Evolutionary conservation across 2,113 vertebrate genomes (phyloP), one percentile per base, ranked within the genome.

Genomic region (Archilochus colubris): DNA sequence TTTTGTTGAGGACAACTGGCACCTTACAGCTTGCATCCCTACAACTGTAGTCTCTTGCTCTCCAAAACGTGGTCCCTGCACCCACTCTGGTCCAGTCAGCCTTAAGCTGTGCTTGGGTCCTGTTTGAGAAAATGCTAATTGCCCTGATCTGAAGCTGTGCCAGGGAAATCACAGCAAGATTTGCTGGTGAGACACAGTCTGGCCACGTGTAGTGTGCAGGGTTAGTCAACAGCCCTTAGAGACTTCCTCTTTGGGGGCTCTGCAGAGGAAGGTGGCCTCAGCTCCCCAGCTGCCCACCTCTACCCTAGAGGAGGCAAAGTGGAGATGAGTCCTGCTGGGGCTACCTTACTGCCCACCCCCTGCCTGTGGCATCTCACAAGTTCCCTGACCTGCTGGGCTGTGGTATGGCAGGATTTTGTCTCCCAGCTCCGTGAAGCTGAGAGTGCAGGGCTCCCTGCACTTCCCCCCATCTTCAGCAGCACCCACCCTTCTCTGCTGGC

Each of bases 321-420:
- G 8, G 64, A 54, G 7, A 66, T 33, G 25, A 28, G 62, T 17
- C 38, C 50, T 50, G 51, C 1, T 59, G 43, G 54, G 58, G 38
- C 19, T 68, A 15, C 1, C 2, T 53, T 5, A 28, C 14, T 13
- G 57, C 28, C 44, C 54, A 22, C 17, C 4, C 25, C 81, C 28
- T 24, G 31, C 33, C 14, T 43, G 38, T 43, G 53, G n/a, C 24
- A 23, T 21, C 8, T 76, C 25, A 55, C 7, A 7, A 14, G 21
- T 2, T 17, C 38, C 33, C 72, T 2, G 18, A 8, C n/a, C 61
- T 82, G 25, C 15, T 50, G 63, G 46, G 7, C 44, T 2, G 1
- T 44, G 43, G 21, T 0, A 0, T 16, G 68, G 33, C 30, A 43
- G 57, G 28, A 59, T 3, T 0, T 0, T 1, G 3, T 48, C 4